Percentiles rank a stretch among this genome's conserved stretches.
phyloP scores from a whole-genome alignment of 2,797 vertebrate genomes.

The Clarias fuscus region DNA sequence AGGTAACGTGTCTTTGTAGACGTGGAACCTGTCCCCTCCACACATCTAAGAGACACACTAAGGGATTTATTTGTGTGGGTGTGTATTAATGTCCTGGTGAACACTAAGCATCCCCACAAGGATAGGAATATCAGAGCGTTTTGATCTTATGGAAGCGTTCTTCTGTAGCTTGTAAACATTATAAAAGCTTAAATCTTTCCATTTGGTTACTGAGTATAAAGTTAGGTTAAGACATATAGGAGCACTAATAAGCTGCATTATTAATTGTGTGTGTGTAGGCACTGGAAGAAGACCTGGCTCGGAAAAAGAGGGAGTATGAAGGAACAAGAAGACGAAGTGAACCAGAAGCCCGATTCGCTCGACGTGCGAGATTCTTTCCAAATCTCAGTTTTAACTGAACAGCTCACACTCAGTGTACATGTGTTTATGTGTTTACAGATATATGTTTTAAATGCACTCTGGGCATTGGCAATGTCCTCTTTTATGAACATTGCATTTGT shows the following conservation, averaged over 20 bases:
- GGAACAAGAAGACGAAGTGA: conserved; percentile 51
- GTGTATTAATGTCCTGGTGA: background rate
- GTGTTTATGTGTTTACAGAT: background rate
- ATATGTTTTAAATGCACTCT: background rate
- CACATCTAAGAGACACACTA: background rate
- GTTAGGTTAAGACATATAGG: background rate
- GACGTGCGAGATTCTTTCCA: conserved; percentile 54
- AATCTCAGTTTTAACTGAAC: conserved; percentile 49
- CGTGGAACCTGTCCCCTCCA: background rate
- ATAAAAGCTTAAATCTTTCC: background rate
- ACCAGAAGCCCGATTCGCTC: conserved; percentile 39
- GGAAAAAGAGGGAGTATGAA: conserved; percentile 50
- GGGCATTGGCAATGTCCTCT: background rate
- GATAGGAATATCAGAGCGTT: background rate
- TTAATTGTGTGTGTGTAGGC: conserved; percentile 55
- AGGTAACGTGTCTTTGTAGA: background rate
- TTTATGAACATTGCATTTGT: background rate
- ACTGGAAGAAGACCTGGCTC: conserved; percentile 69
- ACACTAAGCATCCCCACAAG: background rate
- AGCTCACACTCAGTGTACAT: background rate
- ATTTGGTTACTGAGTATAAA: background rate
- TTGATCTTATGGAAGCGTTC: background rate
- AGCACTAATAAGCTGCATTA: background rate
- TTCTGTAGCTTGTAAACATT: background rate
- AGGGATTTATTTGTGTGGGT: background rate